Conservation (phyloP, 2,113 vertebrate genomes). For the Callipepla squamata region DNA sequence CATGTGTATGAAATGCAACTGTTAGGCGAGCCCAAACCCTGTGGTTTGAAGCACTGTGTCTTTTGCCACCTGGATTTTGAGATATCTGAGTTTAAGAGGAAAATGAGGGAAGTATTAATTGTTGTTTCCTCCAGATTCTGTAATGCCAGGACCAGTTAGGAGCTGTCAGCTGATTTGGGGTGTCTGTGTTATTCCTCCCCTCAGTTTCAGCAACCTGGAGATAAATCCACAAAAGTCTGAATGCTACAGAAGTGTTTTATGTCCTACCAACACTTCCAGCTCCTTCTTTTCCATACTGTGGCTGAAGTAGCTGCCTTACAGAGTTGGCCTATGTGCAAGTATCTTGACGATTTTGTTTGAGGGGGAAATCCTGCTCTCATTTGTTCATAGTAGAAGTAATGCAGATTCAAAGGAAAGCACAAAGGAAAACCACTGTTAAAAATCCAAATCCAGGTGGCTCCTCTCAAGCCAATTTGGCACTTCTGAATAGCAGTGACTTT, state of each 20-base stretch:
- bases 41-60: neutral
- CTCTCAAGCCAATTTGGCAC: conserved; percentile 14
- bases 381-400: neutral
- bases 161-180: neutral
- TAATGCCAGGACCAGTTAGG: neutral
- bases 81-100: neutral
- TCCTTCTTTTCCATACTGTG: neutral
- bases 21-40: neutral
- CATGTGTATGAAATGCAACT: neutral
- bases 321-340: neutral
- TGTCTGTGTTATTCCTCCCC: neutral
- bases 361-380: neutral
- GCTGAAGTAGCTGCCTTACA: neutral
- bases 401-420: neutral
- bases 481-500: conserved; percentile 14
- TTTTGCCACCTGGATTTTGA: neutral
- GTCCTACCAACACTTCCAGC: neutral
- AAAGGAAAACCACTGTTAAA: neutral
- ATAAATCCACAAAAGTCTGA: neutral
- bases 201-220: neutral
- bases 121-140: neutral
- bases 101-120: neutral
- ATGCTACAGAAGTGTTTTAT: neutral
- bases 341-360: neutral
- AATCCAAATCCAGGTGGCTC: neutral